Base-by-base conservation (phyloP, 2,888 invertebrate species). In the Callyntrura guangdongensis region DNA sequence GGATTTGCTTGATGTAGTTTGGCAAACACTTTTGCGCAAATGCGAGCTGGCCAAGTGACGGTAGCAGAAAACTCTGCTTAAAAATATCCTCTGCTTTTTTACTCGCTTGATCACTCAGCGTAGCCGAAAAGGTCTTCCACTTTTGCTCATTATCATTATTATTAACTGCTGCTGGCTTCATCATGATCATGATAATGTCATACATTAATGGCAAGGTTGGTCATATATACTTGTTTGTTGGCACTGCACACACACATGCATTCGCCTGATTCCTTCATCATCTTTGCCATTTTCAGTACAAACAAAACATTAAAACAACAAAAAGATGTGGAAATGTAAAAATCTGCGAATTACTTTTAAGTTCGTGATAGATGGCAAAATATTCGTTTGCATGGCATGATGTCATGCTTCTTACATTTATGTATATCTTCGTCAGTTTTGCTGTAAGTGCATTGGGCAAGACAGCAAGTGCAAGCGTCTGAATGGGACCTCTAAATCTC, bases 81-180 rank as follows among this genome's bases (percentile, higher is more conserved):
- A 59, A 59, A 59, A 59, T 59, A 59, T 59, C 59, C 9, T 59
- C 59, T 59, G 59, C 20, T 20, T 20, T 20, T 4, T 11, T 47
- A 17, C 59, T 4, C 69, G 69, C 69, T 69, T 69, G 69, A 69
- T 69, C 69, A 69, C 69, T n/a, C 20, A 69, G 69, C 27, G 36
- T 69, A 36, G 69, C 69, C n/a, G 36, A 69, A 69, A 69, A 27
- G 12, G n/a, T 69, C 25, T 67, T 67, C 27, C 25, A 61, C 17
- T 67, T 27, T 22, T n/a, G n/a, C n/a, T n/a, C n/a, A n/a, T n/a
- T n/a, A n/a, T n/a, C n/a, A n/a, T 67, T 12, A 67, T 67, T 11
- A 27, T 25, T 3, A n/a, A 61, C 69, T 36, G 69, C 69, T 69
- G n/a, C 69, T 69, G 69, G 36, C 36, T 36, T 69, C 27, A 36